These are phyloP conservation scores for Metaphire vulgaris DNA, from an alignment of 1,140 invertebrate genomes.

Conservation along the genomic window DNA sequence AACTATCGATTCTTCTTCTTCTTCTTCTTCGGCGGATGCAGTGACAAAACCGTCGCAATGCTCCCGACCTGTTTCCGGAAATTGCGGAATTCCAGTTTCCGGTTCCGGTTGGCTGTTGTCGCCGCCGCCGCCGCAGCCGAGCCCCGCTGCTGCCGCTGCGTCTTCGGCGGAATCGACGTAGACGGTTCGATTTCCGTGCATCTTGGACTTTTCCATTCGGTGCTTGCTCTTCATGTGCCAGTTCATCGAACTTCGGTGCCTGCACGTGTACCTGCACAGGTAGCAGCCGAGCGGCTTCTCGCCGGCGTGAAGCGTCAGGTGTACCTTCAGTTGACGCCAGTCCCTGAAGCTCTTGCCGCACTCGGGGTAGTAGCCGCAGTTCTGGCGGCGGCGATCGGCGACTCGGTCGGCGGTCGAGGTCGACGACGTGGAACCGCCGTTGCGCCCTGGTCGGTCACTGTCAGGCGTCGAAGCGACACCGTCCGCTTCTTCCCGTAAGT, in stretches of 20 bases:
- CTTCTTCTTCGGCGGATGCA: background rate
- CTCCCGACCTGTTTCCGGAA: background rate
- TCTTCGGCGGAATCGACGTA: slow-evolving; percentile 13
- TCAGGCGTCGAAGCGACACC: too few species aligned
- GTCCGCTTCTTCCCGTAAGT: too few species aligned
- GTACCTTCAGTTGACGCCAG: slow-evolving; percentile 20
- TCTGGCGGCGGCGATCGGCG: too few species aligned
- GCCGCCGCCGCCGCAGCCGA: background rate
- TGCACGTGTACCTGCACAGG: slow-evolving; percentile 23
- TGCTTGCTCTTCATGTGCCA: slow-evolving; percentile 30
- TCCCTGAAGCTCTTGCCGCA: slow-evolving; percentile 22
- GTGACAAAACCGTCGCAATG: background rate
- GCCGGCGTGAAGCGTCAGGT: slow-evolving; percentile 21
- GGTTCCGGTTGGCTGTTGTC: background rate
- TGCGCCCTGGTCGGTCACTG: too few species aligned
- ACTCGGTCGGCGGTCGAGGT: background rate
- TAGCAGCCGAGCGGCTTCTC: slow-evolving; percentile 19
- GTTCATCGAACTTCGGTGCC: slow-evolving; percentile 20
- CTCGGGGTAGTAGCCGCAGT: slow-evolving; percentile 11
- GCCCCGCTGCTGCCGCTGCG: background rate
- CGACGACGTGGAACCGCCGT: background rate
- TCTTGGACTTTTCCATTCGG: slow-evolving; percentile 16
- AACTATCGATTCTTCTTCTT: background rate
- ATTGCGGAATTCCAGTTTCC: background rate
- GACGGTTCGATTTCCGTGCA: slow-evolving; percentile 19